Evolutionary conservation across 2,113 vertebrate species (phyloP).

Genomic region (Emydura subglobosa): DNA sequence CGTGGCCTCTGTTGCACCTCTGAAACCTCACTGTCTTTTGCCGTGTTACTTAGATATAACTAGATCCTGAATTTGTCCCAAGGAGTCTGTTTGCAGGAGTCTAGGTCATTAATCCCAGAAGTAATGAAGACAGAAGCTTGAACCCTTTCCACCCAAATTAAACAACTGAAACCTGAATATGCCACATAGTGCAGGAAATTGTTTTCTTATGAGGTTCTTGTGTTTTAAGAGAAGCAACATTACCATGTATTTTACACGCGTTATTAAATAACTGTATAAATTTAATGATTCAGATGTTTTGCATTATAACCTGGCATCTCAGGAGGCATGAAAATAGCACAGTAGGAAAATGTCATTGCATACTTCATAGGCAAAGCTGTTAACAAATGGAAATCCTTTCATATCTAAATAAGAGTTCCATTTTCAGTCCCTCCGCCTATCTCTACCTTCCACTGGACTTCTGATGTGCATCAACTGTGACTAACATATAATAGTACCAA

Average conservation of each 20-base stretch:
- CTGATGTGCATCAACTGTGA: slow-evolving; percentile 69
- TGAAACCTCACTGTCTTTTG: background rate
- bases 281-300: slow-evolving; percentile 64
- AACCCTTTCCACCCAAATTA: slow-evolving; percentile 32
- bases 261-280: slow-evolving; percentile 69
- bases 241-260: slow-evolving; percentile 56
- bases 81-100: slow-evolving; percentile 2
- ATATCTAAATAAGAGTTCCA: slow-evolving; percentile 61
- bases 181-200: slow-evolving; percentile 49
- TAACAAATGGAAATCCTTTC: slow-evolving; percentile 75
- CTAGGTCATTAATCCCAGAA: background rate
- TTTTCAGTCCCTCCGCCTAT: slow-evolving; percentile 60
- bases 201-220: slow-evolving; percentile 62
- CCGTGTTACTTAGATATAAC: background rate
- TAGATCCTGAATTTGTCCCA: background rate
- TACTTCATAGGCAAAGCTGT: slow-evolving; percentile 43
- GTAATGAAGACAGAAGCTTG: slow-evolving; percentile 7
- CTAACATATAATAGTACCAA: slow-evolving; percentile 47
- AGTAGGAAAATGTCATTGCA: slow-evolving; percentile 57
- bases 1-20: background rate
- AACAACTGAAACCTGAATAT: slow-evolving; percentile 61
- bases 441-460: slow-evolving; percentile 64
- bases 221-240: slow-evolving; percentile 61
- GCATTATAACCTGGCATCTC: slow-evolving; percentile 69
- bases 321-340: slow-evolving; percentile 54